Percentiles rank a stretch among this genome's conserved stretches.
Conservation (phyloP, 2,797 vertebrate genomes). For the Ambastaia sidthimunki region DNA sequence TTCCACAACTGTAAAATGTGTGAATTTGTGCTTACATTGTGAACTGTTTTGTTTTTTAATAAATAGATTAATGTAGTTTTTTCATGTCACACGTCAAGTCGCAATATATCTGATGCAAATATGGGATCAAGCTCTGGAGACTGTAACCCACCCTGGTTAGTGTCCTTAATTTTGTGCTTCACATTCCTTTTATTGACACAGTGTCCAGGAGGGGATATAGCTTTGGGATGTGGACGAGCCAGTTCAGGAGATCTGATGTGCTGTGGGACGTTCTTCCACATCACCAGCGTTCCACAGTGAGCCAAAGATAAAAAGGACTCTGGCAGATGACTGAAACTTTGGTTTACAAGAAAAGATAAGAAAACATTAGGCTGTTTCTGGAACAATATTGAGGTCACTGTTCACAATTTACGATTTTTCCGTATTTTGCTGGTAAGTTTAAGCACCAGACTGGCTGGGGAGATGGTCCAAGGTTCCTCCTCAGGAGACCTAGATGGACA, state of each 20-base stretch:
- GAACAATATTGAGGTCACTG: neutral
- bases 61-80: too few relatives aligned
- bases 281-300: conserved; percentile 81
- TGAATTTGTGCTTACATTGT: too few relatives aligned
- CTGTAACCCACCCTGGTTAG: conserved; percentile 41
- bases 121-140: neutral
- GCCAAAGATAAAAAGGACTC: conserved; percentile 84
- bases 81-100: too few relatives aligned
- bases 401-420: neutral
- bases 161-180: conserved; percentile 35
- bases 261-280: conserved; percentile 54
- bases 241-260: conserved; percentile 48
- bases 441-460: conserved; percentile 76
- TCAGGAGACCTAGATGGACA: conserved; percentile 79
- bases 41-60: too few relatives aligned
- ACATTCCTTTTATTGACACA: neutral
- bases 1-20: too few relatives aligned
- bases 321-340: conserved; percentile 84
- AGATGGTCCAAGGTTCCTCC: conserved; percentile 70
- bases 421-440: neutral
- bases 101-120: too few relatives aligned
- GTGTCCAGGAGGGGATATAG: neutral
- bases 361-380: neutral
- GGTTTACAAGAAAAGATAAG: conserved; percentile 6
- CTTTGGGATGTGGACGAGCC: conserved; percentile 37